These are phyloP conservation scores for Muntiacus reevesi DNA, from an alignment of 2,113 vertebrate genomes.

Conservation along the genomic window DNA sequence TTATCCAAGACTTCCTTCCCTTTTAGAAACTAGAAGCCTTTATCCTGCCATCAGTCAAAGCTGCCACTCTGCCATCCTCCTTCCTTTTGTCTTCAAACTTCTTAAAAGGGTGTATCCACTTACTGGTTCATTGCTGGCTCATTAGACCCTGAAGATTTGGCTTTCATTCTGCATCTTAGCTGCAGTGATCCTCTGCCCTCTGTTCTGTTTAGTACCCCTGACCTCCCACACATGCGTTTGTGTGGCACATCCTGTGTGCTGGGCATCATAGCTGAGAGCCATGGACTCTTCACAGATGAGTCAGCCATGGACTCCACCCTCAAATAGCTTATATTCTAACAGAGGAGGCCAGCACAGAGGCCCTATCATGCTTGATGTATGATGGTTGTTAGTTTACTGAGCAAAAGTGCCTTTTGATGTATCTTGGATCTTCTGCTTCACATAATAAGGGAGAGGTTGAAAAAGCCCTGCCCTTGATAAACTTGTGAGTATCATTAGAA, in stretches of 20 bases:
- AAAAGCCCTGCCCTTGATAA: not conserved
- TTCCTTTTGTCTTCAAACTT: not conserved
- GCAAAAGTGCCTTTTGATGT: not conserved
- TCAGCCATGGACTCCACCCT: not conserved
- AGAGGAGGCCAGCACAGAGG: not conserved
- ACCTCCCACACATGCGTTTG: not conserved
- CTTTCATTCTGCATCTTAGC: not conserved
- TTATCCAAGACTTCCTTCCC: not conserved
- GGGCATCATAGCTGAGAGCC: not conserved
- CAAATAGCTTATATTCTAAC: not conserved
- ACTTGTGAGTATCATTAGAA: not conserved
- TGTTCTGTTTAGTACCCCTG: not conserved
- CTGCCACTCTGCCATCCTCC: not conserved
- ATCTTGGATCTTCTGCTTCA: not conserved
- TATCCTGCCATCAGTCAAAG: not conserved
- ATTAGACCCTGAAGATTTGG: not conserved
- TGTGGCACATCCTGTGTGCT: not conserved
- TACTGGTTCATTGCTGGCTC: not conserved
- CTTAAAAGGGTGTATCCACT: not conserved
- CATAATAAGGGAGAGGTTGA: not conserved
- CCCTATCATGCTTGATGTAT: not conserved
- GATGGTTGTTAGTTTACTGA: not conserved
- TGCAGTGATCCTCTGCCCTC: not conserved
- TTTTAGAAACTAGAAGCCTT: not conserved
- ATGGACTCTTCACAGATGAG: too few species aligned